Evolutionary conservation across 2,113 vertebrate species (phyloP).

Genomic region (Chiloscyllium plagiosum): DNA sequence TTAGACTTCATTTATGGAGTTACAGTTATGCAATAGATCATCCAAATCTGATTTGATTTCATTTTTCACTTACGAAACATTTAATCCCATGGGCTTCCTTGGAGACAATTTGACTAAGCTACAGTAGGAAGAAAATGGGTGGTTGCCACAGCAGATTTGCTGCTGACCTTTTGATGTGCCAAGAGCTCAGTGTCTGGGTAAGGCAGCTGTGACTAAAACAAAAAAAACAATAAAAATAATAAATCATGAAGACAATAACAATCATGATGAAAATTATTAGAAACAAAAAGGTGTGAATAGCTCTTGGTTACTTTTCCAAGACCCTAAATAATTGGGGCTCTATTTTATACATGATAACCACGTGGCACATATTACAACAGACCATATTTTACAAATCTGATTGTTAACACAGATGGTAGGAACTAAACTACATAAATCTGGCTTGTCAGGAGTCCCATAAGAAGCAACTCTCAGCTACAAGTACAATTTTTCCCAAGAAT

Average conservation of each 20-base stretch:
- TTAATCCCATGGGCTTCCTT: slow-evolving; percentile 8
- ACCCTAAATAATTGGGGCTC: background rate
- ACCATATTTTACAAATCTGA: background rate
- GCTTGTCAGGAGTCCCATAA: background rate
- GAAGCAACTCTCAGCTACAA: background rate
- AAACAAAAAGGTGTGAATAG: background rate
- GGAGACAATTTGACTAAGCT: slow-evolving; percentile 7
- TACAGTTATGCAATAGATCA: slow-evolving; percentile 27
- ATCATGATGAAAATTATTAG: background rate
- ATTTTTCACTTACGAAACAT: slow-evolving; percentile 9
- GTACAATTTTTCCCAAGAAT: slow-evolving; percentile 4
- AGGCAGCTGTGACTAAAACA: background rate
- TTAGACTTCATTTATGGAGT: background rate
- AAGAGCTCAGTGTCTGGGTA: background rate
- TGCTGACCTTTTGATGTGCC: background rate
- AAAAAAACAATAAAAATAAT: background rate
- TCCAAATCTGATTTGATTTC: slow-evolving; percentile 22
- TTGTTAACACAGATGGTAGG: background rate
- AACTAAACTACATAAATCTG: background rate
- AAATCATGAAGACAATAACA: background rate
- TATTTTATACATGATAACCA: background rate
- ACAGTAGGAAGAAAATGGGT: slow-evolving; percentile 15
- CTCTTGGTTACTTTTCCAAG: background rate
- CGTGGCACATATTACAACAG: background rate
- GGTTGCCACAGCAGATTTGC: slow-evolving; percentile 30